Base-by-base conservation (phyloP, 2,113 vertebrate species). In the Danionella cerebrum region DNA sequence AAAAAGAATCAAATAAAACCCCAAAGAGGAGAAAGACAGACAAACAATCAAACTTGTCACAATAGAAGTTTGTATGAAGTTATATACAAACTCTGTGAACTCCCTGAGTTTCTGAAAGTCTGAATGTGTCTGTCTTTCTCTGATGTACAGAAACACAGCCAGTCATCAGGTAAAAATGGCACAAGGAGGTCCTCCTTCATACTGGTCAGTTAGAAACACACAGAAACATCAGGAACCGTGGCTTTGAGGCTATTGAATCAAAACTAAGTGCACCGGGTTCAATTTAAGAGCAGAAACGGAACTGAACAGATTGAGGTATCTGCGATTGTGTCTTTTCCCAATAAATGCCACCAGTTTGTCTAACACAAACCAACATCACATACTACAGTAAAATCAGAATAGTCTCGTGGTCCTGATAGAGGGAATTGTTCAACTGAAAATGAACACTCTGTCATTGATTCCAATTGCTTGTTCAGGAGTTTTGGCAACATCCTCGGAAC, bases 281-380 rank as follows among this genome's bases (percentile, higher is more conserved):
- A 35, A 44, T 6, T 21, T 67, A 31, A 58, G 19, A 38, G 39
- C 36, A 63, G n/a, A n/a, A n/a, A n/a, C n/a, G n/a, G n/a, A n/a
- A n/a, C 59, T 42, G 53, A 50, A 35, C 74, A 62, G 71, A 73
- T 71, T 80, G 81, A 85, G 82, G 83, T 84, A 84, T 74, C 53
- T 44, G 50, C 65, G 75, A 67, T 53, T 58, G 39, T 66, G 42
- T 80, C 53, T 65, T 65, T 52, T 69, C 71, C 41, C 65, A 21
- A 19, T n/a, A 33, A 60, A 45, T 14, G 31, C 27, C 11, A 35
- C 35, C 9, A 18, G 14, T 25, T 27, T 6, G 6, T 42, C 36
- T 22, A 13, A 14, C 25, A 27, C 22, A 41, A 16, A 22, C 19
- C 10, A 22, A 21, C 16, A 21, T 67, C 25, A 53, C 36, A 19